These are phyloP conservation scores for Burhinus bistriatus DNA, from an alignment of 2,113 vertebrate species.

Conservation along the genomic window DNA sequence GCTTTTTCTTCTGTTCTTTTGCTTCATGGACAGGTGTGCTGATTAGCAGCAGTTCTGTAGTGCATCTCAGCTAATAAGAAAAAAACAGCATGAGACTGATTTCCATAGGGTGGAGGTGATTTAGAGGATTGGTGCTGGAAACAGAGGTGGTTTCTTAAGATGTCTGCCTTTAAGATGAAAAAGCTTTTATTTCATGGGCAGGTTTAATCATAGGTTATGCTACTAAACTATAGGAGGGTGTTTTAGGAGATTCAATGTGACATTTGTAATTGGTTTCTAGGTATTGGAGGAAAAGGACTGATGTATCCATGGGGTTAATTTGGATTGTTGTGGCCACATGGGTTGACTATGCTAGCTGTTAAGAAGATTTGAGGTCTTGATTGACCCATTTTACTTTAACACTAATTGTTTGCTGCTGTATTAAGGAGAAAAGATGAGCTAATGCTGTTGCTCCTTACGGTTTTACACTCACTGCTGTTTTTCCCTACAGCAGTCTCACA, in stretches of 20 bases:
- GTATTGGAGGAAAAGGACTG: background rate
- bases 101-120: background rate
- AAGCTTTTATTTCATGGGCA: background rate
- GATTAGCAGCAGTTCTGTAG: background rate
- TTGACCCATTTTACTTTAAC: conserved; percentile 55
- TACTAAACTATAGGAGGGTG: background rate
- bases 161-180: background rate
- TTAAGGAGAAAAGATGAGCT: conserved; percentile 34
- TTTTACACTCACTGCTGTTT: background rate
- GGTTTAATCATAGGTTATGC: background rate
- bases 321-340: conserved; percentile 25
- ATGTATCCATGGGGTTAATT: conserved; percentile 31
- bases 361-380: conserved; percentile 56
- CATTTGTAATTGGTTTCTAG: conserved; percentile 32
- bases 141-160: background rate
- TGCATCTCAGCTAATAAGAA: background rate
- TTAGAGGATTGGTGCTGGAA: background rate
- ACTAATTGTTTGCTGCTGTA: conserved; percentile 46
- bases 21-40: background rate
- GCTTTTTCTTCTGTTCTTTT: background rate
- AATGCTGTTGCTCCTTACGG: background rate
- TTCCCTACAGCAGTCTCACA: background rate
- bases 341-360: conserved; percentile 18
- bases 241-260: background rate
- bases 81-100: background rate